phyloP scores from a whole-genome alignment of 2,797 vertebrate genomes.

The Megaceryle alcyon region DNA sequence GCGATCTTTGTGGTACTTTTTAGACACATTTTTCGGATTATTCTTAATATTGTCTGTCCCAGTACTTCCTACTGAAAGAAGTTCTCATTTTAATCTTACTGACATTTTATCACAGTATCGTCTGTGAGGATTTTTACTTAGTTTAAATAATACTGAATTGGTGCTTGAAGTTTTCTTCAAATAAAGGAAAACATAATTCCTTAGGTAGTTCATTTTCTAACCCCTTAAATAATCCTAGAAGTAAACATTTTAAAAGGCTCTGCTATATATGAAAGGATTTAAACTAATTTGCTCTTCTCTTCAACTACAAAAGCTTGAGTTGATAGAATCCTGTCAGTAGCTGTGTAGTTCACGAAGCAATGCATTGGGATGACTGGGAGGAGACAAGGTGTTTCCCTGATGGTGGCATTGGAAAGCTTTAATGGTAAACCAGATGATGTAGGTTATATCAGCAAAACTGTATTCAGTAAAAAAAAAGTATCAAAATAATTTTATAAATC shows the following conservation, averaged over 20 bases:
- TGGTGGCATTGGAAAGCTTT: neutral
- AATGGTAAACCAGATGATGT: neutral
- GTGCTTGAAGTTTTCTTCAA: neutral
- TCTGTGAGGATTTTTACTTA: neutral
- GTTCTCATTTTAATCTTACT: neutral
- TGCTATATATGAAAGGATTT: neutral
- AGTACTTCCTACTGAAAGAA: neutral
- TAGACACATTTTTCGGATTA: neutral
- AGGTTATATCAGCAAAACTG: neutral
- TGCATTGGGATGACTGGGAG: neutral
- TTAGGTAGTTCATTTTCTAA: neutral
- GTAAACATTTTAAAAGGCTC: neutral
- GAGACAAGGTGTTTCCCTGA: neutral
- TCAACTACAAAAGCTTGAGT: neutral
- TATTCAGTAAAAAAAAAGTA: neutral
- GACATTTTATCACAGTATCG: neutral
- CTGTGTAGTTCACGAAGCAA: neutral
- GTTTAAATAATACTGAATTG: neutral
- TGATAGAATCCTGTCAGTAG: neutral
- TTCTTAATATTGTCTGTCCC: neutral
- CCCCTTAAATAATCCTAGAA: neutral
- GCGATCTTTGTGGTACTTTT: slow-evolving; percentile 91
- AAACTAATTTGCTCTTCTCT: neutral
- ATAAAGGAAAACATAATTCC: neutral
- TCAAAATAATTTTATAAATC: neutral